Base-by-base conservation (phyloP, 2,797 vertebrate genomes). In the Oreochromis mossambicus region DNA sequence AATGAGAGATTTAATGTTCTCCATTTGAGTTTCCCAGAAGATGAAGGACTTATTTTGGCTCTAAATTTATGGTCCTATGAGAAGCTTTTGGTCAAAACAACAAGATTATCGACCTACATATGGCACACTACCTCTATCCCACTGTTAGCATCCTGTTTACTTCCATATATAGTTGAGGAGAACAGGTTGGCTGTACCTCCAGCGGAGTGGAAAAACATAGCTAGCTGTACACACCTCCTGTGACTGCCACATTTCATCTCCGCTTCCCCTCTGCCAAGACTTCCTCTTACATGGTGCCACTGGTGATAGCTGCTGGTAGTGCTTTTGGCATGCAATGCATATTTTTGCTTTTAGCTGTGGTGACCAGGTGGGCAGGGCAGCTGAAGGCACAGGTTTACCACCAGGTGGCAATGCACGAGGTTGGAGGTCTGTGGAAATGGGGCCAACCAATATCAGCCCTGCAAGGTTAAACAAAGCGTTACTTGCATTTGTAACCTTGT, bases 321-420 rank as follows among this genome's bases (percentile, higher is more conserved):
- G 55, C 83, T 86, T 73, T 79, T 93, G 94, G 92, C 93, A 81
- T 51, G 14, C 7, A 9, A 6, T 75, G 38, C 79, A 78, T 77
- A 34, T 83, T 84, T 86, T 80, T 84, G 79, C 54, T 80, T 68
- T 79, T 87, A 66, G 87, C 91, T 82, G 91, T 38, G 55, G 91
- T 32, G 93, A 94, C 91, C 95, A 96, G 94, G 94, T 93, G 90
- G 93, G 83, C 78, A 24, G 48, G 87, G 89, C 94, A 95, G 94
- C 92, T 94, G 95, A 93, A 84, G 73, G 81, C 79, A 61, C 88
- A 79, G 63, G 83, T 92, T 89, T 91, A 79, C 87, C 91, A 82
- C 91, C 90, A 89, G 88, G 93, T 86, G 83, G 91, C 85, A 38
- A 79, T 41, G 73, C 86, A 77, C 84, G 78, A 48, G 68, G 70